Percentiles rank a stretch among this genome's conserved stretches.
Evolutionary conservation across 2,113 vertebrate genomes (phyloP).

Genomic region (Alouatta palliata): DNA sequence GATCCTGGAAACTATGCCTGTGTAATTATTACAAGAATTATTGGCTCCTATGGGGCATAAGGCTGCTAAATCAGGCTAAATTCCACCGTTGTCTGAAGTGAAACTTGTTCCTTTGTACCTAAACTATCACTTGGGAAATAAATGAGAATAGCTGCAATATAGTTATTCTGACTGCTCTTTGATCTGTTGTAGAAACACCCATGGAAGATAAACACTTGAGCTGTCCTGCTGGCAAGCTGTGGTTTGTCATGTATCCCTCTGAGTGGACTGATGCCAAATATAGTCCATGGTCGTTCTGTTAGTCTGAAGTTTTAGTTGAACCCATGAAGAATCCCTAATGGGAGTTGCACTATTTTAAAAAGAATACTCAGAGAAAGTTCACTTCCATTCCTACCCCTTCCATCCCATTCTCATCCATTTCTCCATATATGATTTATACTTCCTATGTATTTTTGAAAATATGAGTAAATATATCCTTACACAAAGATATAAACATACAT

Average conservation of each 20-base stretch:
- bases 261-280: neutral
- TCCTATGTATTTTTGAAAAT: neutral
- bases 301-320: neutral
- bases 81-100: neutral
- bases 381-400: neutral
- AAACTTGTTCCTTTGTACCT: neutral
- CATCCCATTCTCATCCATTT: neutral
- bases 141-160: neutral
- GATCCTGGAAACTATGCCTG: neutral
- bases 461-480: neutral
- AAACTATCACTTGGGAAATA: neutral
- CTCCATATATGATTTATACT: neutral
- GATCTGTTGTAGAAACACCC: neutral
- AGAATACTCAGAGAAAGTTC: neutral
- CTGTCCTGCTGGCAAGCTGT: neutral
- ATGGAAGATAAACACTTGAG: neutral
- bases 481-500: neutral
- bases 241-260: neutral
- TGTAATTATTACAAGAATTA: neutral
- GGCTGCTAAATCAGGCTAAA: neutral
- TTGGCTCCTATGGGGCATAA: neutral
- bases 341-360: neutral
- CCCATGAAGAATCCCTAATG: neutral
- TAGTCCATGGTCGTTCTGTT: neutral
- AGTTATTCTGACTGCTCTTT: neutral